Evolutionary conservation across 2,113 vertebrate genomes (phyloP), one percentile per base, ranked within the genome.

Genomic region (Pseudopipra pipra): DNA sequence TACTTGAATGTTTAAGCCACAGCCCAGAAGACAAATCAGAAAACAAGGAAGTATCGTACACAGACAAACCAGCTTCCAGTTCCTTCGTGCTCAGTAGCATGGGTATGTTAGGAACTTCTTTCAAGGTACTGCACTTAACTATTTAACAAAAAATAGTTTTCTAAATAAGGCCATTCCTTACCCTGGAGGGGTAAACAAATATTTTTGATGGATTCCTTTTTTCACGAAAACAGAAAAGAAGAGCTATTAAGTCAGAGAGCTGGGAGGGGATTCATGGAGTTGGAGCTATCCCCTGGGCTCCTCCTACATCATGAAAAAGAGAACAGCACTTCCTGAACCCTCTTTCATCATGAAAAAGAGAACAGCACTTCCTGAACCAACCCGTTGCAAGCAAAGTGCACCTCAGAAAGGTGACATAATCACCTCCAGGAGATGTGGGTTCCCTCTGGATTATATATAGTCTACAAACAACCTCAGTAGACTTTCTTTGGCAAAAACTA

Each of bases 1-100:
- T 65, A 61, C 51, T 49, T 54, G 81, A 85, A 72, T 61, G 74
- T 72, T 81, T 77, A 76, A 94, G 75, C 39, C 21, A 47, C 49
- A 73, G 93, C 31, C n/a, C 72, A 74, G 75, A 73, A 79, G 37
- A 76, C 54, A 81, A 82, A 89, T 72, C 51, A 75, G 91, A 91
- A 92, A 59, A 39, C 19, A 51, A 43, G 55, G 59, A 47, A 81
- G 21, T 25, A 43, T 16, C 66, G 23, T 39, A 59, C 68, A 67
- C 55, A 73, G 54, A 83, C 22, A 71, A 85, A 85, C 2, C 8
- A 9, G 14, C 21, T 77, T 43, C 51, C 35, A 23, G 21, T 5
- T 39, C 58, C 56, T 61, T 54, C 0, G 0, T 77, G 43, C 33
- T 84, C 11, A 1, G 44, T 28, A 71, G 35, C 13, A 14, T 12